Evolutionary conservation across 1,140 invertebrate species (phyloP).

Genomic region (Radopholus similis): DNA sequence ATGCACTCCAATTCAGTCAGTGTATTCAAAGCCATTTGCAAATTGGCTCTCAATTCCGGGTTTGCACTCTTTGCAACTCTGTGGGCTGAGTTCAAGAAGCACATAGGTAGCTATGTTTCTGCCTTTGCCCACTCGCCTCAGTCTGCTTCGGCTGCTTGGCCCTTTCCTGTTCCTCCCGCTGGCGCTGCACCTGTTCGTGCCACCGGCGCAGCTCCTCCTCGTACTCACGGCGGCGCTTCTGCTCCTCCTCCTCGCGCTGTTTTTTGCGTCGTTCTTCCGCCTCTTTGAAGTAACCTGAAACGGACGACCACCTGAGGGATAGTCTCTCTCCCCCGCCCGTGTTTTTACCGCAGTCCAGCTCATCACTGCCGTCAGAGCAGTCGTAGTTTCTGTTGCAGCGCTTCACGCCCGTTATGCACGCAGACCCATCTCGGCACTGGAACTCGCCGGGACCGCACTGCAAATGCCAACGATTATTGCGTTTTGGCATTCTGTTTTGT

Average conservation of each 20-base stretch:
- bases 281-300: constrained; percentile 27
- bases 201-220: constrained; percentile 11
- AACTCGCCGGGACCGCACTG: constrained; percentile 23
- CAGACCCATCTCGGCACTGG: constrained; percentile 48
- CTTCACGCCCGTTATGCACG: constrained; percentile 60
- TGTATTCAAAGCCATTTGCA: no score
- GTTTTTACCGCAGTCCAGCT: constrained; percentile 22
- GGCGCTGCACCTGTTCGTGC: constrained; percentile 24
- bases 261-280: constrained; percentile 13
- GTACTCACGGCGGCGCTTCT: not conserved
- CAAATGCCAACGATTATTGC: not conserved
- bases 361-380: constrained; percentile 60
- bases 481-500: not conserved
- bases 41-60: no score
- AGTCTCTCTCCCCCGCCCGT: not conserved
- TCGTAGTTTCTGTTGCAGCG: constrained; percentile 66
- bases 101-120: no score
- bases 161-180: constrained; percentile 17
- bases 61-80: no score
- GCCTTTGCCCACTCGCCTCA: no score
- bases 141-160: no score
- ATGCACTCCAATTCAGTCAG: no score
- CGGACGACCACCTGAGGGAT: no score
- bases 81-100: no score
- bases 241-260: not conserved